Base-by-base conservation (phyloP, 2,113 vertebrate species). In the Zosterops borbonicus region DNA sequence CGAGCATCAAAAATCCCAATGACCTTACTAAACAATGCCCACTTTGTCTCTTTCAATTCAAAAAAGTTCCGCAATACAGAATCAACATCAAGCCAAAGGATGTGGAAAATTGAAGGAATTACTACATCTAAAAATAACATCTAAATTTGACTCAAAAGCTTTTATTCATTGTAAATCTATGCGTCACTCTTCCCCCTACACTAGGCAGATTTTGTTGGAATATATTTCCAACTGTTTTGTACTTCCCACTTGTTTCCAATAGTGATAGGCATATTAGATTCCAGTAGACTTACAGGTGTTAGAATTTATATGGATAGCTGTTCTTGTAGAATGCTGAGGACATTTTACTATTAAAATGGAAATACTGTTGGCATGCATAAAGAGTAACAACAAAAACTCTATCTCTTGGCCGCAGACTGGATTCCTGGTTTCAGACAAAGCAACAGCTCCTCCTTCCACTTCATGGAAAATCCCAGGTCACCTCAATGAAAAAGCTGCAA, bases 161-260 rank as follows among this genome's bases (percentile, higher is more conserved):
- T 77, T 88, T 81, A 93, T 95, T 95, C 79, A 90, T 47, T 62
- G 64, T 55, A 85, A 80, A 90, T 83, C 70, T 28, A 28, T 79
- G 63, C 0, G 1, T 56, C 71, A 80, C 29, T 71, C 47, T 65
- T 90, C 63, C 59, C 39, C 27, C 9, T 55, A 47, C 63, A 63
- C 5, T 6, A 74, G 33, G 50, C 7, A 2, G 17, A 93, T 49
- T 90, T 93, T 80, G 67, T 41, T 5, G 1, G 39, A 63, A 83
- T 9, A 0, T 44, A 63, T 80, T 92, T 83, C 42, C 63, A 85
- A 76, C 14, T 1, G 0, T 76, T 90, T 74, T 4, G 27, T 47
- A 70, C 35, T 70, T 90, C 33, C 56, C 33, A 70, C 13, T 60
- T 73, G 42, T 73, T 90, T 83, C 56, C 22, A 74, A 37, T 14